These are phyloP conservation scores for Ctenosaura bakeri DNA, from an alignment of 2,797 vertebrate genomes.

Conservation along the genomic window DNA sequence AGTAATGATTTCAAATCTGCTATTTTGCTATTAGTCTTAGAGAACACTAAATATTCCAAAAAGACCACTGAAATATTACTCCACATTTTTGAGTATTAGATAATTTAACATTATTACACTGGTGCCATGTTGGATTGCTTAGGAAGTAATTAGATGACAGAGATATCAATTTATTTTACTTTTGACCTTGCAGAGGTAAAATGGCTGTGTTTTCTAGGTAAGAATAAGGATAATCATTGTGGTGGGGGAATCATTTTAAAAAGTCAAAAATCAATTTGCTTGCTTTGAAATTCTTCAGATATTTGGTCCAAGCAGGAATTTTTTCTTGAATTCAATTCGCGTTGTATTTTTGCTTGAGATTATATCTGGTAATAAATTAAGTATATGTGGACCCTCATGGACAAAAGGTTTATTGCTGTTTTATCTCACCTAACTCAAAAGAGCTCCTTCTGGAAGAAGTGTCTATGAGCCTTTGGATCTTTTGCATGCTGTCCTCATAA, in stretches of 20 bases:
- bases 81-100: neutral
- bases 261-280: neutral
- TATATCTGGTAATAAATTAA: neutral
- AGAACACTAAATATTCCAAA: neutral
- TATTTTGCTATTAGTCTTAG: neutral
- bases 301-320: neutral
- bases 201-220: neutral
- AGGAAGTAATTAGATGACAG: neutral
- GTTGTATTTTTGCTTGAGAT: conserved; percentile 13
- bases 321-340: neutral
- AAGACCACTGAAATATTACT: neutral
- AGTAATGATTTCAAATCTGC: neutral
- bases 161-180: neutral
- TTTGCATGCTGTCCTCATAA: neutral
- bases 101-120: neutral
- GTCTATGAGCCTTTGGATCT: no score
- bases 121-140: neutral
- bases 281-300: neutral
- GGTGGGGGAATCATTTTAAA: neutral
- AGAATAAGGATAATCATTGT: no score
- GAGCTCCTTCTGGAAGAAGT: neutral
- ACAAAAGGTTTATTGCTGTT: neutral
- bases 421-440: neutral
- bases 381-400: neutral
- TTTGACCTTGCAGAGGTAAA: neutral